These are phyloP conservation scores for Philereme transversata DNA, from an alignment of 2,888 invertebrate species.

Conservation along the genomic window DNA sequence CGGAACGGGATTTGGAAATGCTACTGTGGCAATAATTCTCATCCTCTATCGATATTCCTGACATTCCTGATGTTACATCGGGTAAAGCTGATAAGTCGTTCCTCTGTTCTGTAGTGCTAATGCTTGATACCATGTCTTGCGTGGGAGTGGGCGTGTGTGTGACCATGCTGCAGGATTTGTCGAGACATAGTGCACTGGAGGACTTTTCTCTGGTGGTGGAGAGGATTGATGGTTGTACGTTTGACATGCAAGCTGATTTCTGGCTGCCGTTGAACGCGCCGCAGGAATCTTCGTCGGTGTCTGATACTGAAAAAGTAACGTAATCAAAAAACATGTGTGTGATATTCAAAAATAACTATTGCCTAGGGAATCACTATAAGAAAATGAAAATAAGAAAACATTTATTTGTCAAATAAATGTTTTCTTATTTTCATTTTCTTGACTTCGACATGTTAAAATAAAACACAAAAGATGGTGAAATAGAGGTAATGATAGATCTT, in stretches of 20 bases:
- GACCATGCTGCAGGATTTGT: constrained; percentile 75
- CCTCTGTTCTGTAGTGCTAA: constrained; percentile 77
- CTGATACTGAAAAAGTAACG: constrained; percentile 56
- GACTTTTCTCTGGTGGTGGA: constrained; percentile 75
- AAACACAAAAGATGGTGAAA: too few relatives aligned
- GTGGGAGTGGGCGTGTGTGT: constrained; percentile 81
- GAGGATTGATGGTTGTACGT: constrained; percentile 72
- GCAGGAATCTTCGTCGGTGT: constrained; percentile 80
- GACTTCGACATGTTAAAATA: too few relatives aligned
- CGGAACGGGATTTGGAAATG: constrained; percentile 78
- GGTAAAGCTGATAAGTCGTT: constrained; percentile 76
- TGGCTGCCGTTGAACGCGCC: constrained; percentile 78
- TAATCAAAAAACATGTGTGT: too few relatives aligned
- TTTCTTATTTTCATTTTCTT: too few relatives aligned
- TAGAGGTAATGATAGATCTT: too few relatives aligned
- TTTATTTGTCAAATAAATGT: too few relatives aligned
- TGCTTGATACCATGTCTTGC: constrained; percentile 81
- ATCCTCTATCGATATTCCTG: constrained; percentile 79
- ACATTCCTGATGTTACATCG: constrained; percentile 78
- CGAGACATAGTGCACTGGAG: constrained; percentile 76
- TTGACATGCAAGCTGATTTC: constrained; percentile 77
- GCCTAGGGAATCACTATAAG: too few relatives aligned
- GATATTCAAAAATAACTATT: too few relatives aligned
- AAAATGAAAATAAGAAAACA: too few relatives aligned
- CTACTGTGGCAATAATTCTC: constrained; percentile 76